Evolutionary conservation across 2,888 invertebrate species (phyloP), one percentile per base, ranked within the genome.

Genomic region (Drosophila vallismaia): DNA sequence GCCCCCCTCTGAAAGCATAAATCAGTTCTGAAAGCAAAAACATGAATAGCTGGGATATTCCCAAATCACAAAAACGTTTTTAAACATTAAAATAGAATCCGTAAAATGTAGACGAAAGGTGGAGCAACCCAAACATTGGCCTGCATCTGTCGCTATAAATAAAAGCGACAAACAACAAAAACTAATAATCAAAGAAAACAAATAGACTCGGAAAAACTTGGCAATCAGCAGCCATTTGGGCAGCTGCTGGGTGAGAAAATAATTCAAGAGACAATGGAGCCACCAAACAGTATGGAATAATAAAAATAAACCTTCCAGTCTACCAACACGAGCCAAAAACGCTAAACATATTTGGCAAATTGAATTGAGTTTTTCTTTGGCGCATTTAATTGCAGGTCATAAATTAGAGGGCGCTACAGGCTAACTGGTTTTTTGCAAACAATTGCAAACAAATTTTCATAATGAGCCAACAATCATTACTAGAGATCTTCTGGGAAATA

Each of bases 141-240:
- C 81, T 86, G 75, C 84, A 86, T 82, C 80, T 82, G 84, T 80
- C 71, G 66, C 84, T 81, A 78, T 84, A 81, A 85, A 85, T 76
- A 85, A 76, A 56, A 55, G 14, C 52, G 71, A 71, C 73, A 53
- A 69, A 58, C 28, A 36, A 36, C 36, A 60, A 62, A 75, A 82
- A 81, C 69, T 75, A 79, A 86, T 81, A 84, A 77, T 46, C 86
- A 64, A 69, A 70, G 71, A 82, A 79, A 67, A 64, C 55, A 40
- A 48, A 60, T 60, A 58, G 36, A 38, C 29, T n/a, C 29, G 52
- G 54, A 53, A 45, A 75, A 75, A 49, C 71, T 80, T 81, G 74
- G 83, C 79, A 85, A 70, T 86, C 83, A 19, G 19, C 80, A 8
- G 40, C 40, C 40, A 82, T 85, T 85, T 10, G 42, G 52, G 46